Evolutionary conservation across 2,888 invertebrate genomes (phyloP), one percentile per base, ranked within the genome.

Genomic region (Heteromyza rotundicornis): DNA sequence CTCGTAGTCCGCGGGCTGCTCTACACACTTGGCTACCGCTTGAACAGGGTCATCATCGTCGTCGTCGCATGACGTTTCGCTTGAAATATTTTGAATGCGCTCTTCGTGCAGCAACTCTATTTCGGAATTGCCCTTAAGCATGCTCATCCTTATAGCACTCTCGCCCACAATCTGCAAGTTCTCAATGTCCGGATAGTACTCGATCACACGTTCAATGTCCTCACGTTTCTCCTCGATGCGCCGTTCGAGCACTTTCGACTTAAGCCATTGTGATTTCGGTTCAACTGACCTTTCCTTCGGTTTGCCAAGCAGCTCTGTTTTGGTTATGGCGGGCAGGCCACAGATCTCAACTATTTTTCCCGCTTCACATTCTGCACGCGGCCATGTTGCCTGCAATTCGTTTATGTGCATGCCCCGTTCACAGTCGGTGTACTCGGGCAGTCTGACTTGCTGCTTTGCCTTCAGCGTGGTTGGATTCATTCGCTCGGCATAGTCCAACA

Each of bases 401-500:
- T 66, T 52, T 2, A 72, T 16, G 7, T 50, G 44, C 19, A 14
- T 10, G 12, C 68, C 69, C 1, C 55, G 64, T 1, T 59, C 24
- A 0, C 10, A 1, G 22, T 73, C 49, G 16, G 44, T 23, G 12
- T 64, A 65, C 12, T 62, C 69, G 0, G 59, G 64, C 24, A 78
- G 57, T 2, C 44, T 36, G 0, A 17, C 44, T 0, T 49, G 36
- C 2, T 58, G 40, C 32, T 55, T 68, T 1, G 35, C 2, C 1
- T 7, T 51, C 0, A 73, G 57, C 0, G 20, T 32, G 1, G 59
- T 20, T 2, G 80, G 77, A 57, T 71, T 71, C 64, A 79, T 56
- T 40, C 78, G 73, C 0, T 60, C 62, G 0, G 80, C 78, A 52
- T 62, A 68, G 55, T 80, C 76, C 61, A 80, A 57, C 1, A 79